Evolutionary conservation across 2,113 vertebrate genomes (phyloP).

Genomic region (Pyrgilauda ruficollis): DNA sequence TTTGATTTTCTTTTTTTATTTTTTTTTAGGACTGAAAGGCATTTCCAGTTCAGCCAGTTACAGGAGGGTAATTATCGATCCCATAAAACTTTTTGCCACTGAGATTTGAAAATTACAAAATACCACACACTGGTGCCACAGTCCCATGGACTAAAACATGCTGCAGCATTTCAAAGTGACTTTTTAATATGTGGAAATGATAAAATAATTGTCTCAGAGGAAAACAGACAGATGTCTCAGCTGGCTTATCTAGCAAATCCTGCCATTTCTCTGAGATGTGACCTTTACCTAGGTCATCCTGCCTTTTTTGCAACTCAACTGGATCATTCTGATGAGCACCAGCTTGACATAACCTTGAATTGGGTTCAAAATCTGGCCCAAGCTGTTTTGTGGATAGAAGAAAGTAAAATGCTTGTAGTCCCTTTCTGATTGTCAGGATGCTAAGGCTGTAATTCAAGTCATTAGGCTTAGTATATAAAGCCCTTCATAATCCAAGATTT

Average conservation of each 20-base stretch:
- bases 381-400: slow-evolving; percentile 17
- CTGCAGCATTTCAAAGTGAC: neutral
- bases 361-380: neutral
- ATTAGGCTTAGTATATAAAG: slow-evolving; percentile 55
- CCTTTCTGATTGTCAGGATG: slow-evolving; percentile 25
- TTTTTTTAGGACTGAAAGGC: neutral
- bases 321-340: neutral
- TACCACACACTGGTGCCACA: neutral
- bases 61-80: neutral
- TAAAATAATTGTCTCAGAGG: neutral
- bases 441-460: slow-evolving; percentile 44
- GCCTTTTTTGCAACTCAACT: neutral
- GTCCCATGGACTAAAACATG: neutral
- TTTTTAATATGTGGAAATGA: neutral
- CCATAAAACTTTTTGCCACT: neutral
- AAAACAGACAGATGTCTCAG: neutral
- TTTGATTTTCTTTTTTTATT: neutral
- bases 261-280: neutral
- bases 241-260: slow-evolving; percentile 29
- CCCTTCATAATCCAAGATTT: slow-evolving; percentile 48
- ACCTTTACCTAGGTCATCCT: slow-evolving; percentile 24
- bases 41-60: neutral
- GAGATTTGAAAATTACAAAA: neutral
- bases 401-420: slow-evolving; percentile 33
- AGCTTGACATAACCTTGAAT: slow-evolving; percentile 13